Conservation (phyloP, 1,140 invertebrate species). For the Ostrea edulis region DNA sequence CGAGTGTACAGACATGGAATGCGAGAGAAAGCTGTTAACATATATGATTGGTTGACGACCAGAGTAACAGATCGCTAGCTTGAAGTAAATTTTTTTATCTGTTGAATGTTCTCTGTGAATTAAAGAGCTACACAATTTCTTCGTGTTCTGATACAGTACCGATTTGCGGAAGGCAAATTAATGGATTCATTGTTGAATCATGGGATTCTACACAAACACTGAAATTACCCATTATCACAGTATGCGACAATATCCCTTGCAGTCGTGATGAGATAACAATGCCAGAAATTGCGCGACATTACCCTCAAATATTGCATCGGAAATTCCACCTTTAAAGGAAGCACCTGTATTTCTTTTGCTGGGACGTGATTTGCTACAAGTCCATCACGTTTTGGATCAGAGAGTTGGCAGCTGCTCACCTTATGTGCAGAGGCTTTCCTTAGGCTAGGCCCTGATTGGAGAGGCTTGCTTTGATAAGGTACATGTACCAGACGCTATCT, state of each 20-base stretch:
- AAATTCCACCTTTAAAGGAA: constrained; percentile 29
- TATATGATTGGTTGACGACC: constrained; percentile 5
- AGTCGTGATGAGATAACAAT: constrained; percentile 39
- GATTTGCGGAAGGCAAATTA: neutral
- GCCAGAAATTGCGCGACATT: constrained; percentile 36
- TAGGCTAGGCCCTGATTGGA: constrained; percentile 46
- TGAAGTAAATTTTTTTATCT: constrained; percentile 21
- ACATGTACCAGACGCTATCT: neutral
- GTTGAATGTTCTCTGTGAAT: constrained; percentile 43
- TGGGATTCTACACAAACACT: neutral
- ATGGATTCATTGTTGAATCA: constrained; percentile 17
- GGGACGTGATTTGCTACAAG: constrained; percentile 43
- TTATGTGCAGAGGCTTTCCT: constrained; percentile 42
- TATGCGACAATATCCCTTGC: constrained; percentile 38
- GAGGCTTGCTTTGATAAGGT: constrained; percentile 14
- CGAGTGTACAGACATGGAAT: neutral
- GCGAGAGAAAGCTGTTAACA: neutral
- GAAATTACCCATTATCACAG: neutral
- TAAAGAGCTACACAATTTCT: neutral
- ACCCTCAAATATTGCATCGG: constrained; percentile 31
- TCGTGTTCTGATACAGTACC: constrained; percentile 1
- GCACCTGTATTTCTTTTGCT: constrained; percentile 41
- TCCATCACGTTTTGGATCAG: constrained; percentile 51
- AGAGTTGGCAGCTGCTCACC: constrained; percentile 47
- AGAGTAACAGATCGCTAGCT: constrained; percentile 2